Percentiles rank a stretch among this genome's conserved stretches.
These are phyloP conservation scores for Nomada fucata DNA, from an alignment of 2,888 invertebrate species.

Conservation along the genomic window DNA sequence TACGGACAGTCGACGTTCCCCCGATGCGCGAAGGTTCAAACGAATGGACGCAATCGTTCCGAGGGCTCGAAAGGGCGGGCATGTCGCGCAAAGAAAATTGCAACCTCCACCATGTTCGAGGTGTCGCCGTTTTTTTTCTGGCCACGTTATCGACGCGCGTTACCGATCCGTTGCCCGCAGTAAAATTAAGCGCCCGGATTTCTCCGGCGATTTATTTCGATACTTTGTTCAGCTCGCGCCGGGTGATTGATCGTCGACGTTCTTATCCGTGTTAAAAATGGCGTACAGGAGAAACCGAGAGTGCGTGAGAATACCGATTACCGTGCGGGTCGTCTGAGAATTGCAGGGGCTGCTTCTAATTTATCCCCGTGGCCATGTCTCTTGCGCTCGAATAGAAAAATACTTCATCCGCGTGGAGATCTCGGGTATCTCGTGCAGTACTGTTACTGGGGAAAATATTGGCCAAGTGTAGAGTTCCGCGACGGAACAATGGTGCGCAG, in stretches of 20 bases:
- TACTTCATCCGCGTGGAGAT: no score
- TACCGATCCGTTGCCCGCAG: background rate
- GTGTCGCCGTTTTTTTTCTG: slow-evolving; percentile 13
- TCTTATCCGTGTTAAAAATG: background rate
- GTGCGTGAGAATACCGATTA: background rate
- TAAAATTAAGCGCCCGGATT: slow-evolving; percentile 27
- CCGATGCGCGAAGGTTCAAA: slow-evolving; percentile 50
- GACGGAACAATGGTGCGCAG: slow-evolving; percentile 43
- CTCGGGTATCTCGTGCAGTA: background rate
- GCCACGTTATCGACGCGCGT: slow-evolving; percentile 8
- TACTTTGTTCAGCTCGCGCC: slow-evolving; percentile 20
- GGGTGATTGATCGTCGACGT: slow-evolving; percentile 24
- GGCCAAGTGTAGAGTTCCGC: slow-evolving; percentile 39
- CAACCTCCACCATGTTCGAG: background rate
- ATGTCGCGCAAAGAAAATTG: background rate
- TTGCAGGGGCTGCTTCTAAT: background rate
- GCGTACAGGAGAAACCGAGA: background rate
- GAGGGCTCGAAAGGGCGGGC: slow-evolving; percentile 8
- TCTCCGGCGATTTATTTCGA: slow-evolving; percentile 25
- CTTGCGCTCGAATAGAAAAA: background rate
- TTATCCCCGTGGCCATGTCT: background rate
- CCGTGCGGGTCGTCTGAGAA: background rate
- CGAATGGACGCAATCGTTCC: slow-evolving; percentile 28
- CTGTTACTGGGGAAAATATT: slow-evolving; percentile 14
- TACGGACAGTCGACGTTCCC: slow-evolving; percentile 53